A percentile compares a stretch with the other conserved stretches of the same genome.
These are phyloP conservation scores for Psettodes erumei DNA, from an alignment of 2,113 vertebrate genomes.

Conservation along the genomic window DNA sequence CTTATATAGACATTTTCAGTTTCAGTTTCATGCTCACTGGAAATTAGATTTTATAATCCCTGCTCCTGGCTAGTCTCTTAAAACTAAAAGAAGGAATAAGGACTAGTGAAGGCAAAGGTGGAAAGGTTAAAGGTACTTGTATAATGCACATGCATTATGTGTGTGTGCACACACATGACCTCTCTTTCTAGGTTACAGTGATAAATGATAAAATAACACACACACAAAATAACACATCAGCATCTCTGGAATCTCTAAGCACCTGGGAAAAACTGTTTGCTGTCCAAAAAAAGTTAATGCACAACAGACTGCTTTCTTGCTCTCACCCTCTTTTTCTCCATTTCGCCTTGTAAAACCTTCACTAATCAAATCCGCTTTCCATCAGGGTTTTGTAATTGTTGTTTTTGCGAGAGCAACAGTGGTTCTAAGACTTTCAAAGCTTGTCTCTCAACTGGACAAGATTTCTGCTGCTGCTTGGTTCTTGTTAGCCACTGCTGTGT, in stretches of 20 bases:
- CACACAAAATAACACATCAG: slow-evolving; percentile 49
- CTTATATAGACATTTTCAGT: slow-evolving; percentile 51
- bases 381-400: slow-evolving; percentile 72
- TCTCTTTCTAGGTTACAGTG: slow-evolving; percentile 29
- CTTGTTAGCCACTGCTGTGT: slow-evolving; percentile 34
- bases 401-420: slow-evolving; percentile 64
- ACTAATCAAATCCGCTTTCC: slow-evolving; percentile 75
- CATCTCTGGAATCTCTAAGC: slow-evolving; percentile 67
- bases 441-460: slow-evolving; percentile 55
- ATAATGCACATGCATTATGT: slow-evolving; percentile 15
- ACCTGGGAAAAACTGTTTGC: slow-evolving; percentile 76
- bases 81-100: slow-evolving; percentile 59
- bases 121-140: slow-evolving; percentile 18
- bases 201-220: slow-evolving; percentile 52
- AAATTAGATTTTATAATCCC: slow-evolving; percentile 72
- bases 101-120: slow-evolving; percentile 36
- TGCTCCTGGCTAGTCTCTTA: slow-evolving; percentile 56
- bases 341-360: slow-evolving; percentile 78
- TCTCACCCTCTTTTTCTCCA: slow-evolving; percentile 33
- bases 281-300: slow-evolving; percentile 73
- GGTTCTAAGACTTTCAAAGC: slow-evolving; percentile 52
- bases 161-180: slow-evolving; percentile 1
- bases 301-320: slow-evolving; percentile 71
- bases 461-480: slow-evolving; percentile 45
- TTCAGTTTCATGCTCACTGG: slow-evolving; percentile 39